Conservation (phyloP, 1,140 invertebrate genomes). For the Penaeus japonicus region DNA sequence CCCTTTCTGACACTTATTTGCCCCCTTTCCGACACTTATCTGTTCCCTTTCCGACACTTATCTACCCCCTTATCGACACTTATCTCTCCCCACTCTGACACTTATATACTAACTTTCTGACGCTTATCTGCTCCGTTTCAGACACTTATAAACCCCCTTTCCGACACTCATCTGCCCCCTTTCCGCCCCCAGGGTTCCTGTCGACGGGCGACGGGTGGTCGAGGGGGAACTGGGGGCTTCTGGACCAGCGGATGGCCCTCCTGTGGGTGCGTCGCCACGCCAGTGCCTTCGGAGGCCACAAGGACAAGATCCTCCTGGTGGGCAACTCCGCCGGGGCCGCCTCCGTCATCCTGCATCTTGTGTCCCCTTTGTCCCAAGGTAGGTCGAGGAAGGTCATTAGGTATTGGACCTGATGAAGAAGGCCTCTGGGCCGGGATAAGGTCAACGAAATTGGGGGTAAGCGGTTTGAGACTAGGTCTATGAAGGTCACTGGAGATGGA, state of each 20-base stretch:
- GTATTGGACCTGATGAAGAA: no score
- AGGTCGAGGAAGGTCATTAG: background rate
- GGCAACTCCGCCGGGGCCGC: slow-evolving; percentile 57
- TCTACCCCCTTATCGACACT: no score
- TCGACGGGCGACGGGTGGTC: slow-evolving; percentile 52
- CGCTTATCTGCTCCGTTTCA: background rate
- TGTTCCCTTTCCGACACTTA: no score
- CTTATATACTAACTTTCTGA: no score
- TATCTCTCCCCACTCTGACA: no score
- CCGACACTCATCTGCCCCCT: background rate
- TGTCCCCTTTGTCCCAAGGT: slow-evolving; percentile 65
- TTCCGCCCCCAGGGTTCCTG: slow-evolving; percentile 54
- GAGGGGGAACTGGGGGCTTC: slow-evolving; percentile 59
- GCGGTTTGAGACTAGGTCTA: no score
- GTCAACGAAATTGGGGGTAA: no score
- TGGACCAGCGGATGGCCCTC: slow-evolving; percentile 57
- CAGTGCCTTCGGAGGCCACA: slow-evolving; percentile 44
- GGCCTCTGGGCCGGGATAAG: no score
- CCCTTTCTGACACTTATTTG: no score
- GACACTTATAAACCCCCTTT: background rate
- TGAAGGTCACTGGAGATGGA: no score
- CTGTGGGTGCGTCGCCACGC: slow-evolving; percentile 57
- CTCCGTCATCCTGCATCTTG: slow-evolving; percentile 66
- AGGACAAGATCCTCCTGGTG: slow-evolving; percentile 53
- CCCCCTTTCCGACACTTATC: no score